phyloP scores from a whole-genome alignment of 2,888 invertebrate species.

The Heliothis peltigera region DNA sequence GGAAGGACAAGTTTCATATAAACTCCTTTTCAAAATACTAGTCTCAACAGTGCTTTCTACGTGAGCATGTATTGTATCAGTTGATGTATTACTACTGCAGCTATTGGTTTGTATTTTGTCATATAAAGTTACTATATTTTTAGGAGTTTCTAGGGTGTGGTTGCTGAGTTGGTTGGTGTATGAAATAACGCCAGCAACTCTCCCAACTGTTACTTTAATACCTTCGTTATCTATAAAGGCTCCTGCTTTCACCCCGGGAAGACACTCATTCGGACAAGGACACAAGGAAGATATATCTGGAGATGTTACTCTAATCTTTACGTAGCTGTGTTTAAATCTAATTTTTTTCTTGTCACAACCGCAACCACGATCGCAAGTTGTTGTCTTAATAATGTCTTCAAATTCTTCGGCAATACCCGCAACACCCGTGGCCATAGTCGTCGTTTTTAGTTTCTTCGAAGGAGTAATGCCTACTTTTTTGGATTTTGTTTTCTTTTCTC shows the following conservation, averaged over 20 bases:
- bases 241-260: slow-evolving; percentile 77
- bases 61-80: background rate
- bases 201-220: slow-evolving; percentile 81
- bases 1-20: slow-evolving; percentile 2
- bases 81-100: slow-evolving; percentile 21
- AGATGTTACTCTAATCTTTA: slow-evolving; percentile 81
- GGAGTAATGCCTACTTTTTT: slow-evolving; percentile 65
- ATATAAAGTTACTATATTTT: slow-evolving; percentile 23
- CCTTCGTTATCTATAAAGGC: slow-evolving; percentile 79
- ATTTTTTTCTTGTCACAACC: slow-evolving; percentile 83
- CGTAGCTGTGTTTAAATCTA: slow-evolving; percentile 81
- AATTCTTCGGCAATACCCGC: slow-evolving; percentile 65
- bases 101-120: slow-evolving; percentile 12
- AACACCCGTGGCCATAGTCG: slow-evolving; percentile 57
- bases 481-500: slow-evolving; percentile 67
- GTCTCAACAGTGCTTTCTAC: slow-evolving; percentile 3
- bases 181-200: slow-evolving; percentile 70
- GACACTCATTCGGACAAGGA: slow-evolving; percentile 79
- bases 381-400: slow-evolving; percentile 75
- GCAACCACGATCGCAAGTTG: slow-evolving; percentile 78
- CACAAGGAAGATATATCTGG: slow-evolving; percentile 81
- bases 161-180: slow-evolving; percentile 52
- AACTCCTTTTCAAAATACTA: slow-evolving; percentile 31
- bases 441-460: slow-evolving; percentile 52
- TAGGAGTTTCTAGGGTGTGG: slow-evolving; percentile 1